phyloP scores from a whole-genome alignment of 2,797 vertebrate genomes.

The Sebastes glaucus region DNA sequence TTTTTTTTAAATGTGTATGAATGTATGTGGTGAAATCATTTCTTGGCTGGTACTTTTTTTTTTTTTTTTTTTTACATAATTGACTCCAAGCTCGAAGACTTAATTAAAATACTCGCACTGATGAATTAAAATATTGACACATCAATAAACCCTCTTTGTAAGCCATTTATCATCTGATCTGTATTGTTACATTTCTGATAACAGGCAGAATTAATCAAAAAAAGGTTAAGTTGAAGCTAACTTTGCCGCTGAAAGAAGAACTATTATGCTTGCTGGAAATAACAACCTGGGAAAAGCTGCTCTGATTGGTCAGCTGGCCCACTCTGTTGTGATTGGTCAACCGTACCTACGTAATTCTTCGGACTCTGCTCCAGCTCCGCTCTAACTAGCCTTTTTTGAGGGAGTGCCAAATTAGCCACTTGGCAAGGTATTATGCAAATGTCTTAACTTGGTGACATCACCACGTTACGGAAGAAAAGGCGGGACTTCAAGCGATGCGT shows the following conservation, averaged over 20 bases:
- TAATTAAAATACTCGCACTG: not conserved
- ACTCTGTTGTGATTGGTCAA: too few relatives aligned
- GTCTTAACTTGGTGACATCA: too few relatives aligned
- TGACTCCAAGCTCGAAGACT: not conserved
- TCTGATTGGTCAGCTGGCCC: too few relatives aligned
- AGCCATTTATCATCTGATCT: not conserved
- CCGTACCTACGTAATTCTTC: too few relatives aligned
- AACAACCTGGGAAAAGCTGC: too few relatives aligned
- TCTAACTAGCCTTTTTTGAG: too few relatives aligned
- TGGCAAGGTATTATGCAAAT: too few relatives aligned
- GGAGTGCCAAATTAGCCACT: too few relatives aligned
- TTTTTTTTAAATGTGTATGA: not conserved
- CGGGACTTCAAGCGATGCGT: too few relatives aligned
- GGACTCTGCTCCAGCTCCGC: accelerated
- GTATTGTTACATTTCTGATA: not conserved
- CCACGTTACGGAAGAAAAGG: too few relatives aligned
- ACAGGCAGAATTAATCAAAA: not conserved
- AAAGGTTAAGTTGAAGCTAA: not conserved
- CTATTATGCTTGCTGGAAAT: too few relatives aligned
- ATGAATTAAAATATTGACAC: not conserved
- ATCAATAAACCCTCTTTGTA: not conserved
- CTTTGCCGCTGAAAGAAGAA: not conserved
- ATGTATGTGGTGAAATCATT: not conserved
- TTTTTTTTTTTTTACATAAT: not conserved
- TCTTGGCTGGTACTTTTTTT: not conserved